These are phyloP conservation scores for Scyliorhinus canicula DNA, from an alignment of 2,797 vertebrate species.

Conservation along the genomic window DNA sequence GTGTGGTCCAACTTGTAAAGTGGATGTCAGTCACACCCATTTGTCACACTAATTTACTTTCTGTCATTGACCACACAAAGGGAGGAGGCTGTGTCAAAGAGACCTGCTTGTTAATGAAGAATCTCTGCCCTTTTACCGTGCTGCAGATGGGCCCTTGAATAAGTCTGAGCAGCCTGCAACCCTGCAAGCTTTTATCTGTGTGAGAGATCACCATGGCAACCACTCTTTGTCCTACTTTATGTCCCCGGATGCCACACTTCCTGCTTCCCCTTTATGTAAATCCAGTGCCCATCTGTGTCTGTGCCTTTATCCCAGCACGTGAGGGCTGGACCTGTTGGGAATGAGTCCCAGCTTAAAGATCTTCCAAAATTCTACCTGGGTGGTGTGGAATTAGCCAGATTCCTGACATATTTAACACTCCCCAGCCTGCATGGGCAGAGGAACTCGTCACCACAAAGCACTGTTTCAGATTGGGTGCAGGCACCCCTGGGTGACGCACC, in stretches of 20 bases:
- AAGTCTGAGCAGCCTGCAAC: not conserved
- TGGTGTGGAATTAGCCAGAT: not conserved
- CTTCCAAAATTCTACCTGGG: not conserved
- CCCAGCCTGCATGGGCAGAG: too few relatives aligned
- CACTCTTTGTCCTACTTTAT: not conserved
- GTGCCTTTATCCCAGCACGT: not conserved
- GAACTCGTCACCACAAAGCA: accelerated
- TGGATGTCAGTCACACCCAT: not conserved
- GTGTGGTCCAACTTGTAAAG: constrained; percentile 2
- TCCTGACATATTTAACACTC: not conserved
- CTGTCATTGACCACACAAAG: not conserved
- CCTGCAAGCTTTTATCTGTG: not conserved
- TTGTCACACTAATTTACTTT: not conserved
- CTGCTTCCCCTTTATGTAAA: not conserved
- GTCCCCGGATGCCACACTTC: not conserved
- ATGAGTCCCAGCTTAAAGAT: not conserved
- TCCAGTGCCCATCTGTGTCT: not conserved
- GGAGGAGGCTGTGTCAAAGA: not conserved
- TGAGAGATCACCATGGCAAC: not conserved
- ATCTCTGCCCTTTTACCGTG: not conserved
- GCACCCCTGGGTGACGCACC: not conserved
- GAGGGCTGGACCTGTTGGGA: not conserved
- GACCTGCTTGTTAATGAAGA: not conserved
- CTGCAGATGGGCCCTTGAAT: not conserved
- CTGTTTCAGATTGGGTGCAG: not conserved